phyloP scores from a whole-genome alignment of 2,888 invertebrate species.

The Nezara viridula region DNA sequence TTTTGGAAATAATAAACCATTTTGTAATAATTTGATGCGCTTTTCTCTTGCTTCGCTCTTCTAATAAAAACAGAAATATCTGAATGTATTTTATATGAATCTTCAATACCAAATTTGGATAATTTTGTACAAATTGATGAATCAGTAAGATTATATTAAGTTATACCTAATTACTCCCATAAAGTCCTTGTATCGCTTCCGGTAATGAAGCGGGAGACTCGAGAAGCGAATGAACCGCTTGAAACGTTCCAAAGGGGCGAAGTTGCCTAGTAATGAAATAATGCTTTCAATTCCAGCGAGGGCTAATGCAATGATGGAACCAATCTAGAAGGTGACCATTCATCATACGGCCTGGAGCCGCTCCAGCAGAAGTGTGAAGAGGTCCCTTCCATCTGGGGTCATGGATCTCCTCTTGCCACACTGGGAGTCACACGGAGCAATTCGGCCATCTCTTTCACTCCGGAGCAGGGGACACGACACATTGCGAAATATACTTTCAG shows the following conservation, averaged over 20 bases:
- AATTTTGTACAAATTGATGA: too few species aligned
- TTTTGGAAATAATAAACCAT: too few species aligned
- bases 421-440: background rate
- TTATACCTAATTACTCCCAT: too few species aligned
- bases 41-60: too few species aligned
- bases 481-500: background rate
- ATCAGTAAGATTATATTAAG: too few species aligned
- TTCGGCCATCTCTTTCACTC: background rate
- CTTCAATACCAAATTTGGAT: too few species aligned
- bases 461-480: background rate
- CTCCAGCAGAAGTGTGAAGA: conserved; percentile 16
- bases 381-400: conserved; percentile 28
- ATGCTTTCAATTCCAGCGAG: background rate
- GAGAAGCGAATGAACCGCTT: background rate
- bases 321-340: conserved; percentile 23
- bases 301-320: background rate
- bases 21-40: too few species aligned
- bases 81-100: too few species aligned
- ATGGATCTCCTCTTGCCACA: conserved; percentile 25
- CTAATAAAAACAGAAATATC: too few species aligned
- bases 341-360: background rate
- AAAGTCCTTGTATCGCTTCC: background rate
- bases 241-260: background rate
- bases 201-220: background rate
- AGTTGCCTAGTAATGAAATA: conserved; percentile 18